A percentile compares a stretch with the other conserved stretches of the same genome.
These are phyloP conservation scores for Ctenopoma multispine DNA, from an alignment of 2,797 vertebrate species.

Conservation along the genomic window DNA sequence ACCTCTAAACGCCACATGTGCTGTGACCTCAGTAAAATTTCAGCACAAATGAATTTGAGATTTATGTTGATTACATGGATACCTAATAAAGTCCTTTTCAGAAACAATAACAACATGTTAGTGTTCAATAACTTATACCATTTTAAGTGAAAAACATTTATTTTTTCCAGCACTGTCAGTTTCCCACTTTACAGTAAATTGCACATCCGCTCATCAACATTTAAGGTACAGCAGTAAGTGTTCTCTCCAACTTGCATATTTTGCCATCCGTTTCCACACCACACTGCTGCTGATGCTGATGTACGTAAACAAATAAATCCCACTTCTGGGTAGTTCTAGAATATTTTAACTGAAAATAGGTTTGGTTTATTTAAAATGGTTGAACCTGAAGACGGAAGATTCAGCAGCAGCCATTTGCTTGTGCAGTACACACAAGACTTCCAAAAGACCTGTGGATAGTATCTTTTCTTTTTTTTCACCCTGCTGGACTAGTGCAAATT, in stretches of 20 bases:
- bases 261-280: conserved; percentile 2
- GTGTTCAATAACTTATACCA: too few relatives aligned
- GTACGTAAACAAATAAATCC: conserved; percentile 8
- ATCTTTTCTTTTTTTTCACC: not conserved
- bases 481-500: conserved; percentile 51
- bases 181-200: conserved; percentile 37
- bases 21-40: not conserved
- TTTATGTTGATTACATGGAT: not conserved
- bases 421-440: conserved; percentile 1
- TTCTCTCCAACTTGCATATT: conserved; percentile 1
- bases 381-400: not conserved
- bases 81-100: too few relatives aligned
- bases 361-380: conserved; percentile 11
- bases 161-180: conserved; percentile 47
- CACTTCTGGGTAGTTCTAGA: conserved; percentile 10
- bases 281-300: not conserved
- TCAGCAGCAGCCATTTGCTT: conserved; percentile 27
- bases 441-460: not conserved
- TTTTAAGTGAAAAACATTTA: conserved; percentile 54
- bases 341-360: conserved; percentile 18
- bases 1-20: not conserved
- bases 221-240: conserved; percentile 21
- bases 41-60: not conserved
- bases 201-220: conserved; percentile 29
- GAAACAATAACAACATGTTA: conserved; percentile 9